Evolutionary conservation across 2,113 vertebrate genomes (phyloP).

Genomic region (Odobenus rosmarus): DNA sequence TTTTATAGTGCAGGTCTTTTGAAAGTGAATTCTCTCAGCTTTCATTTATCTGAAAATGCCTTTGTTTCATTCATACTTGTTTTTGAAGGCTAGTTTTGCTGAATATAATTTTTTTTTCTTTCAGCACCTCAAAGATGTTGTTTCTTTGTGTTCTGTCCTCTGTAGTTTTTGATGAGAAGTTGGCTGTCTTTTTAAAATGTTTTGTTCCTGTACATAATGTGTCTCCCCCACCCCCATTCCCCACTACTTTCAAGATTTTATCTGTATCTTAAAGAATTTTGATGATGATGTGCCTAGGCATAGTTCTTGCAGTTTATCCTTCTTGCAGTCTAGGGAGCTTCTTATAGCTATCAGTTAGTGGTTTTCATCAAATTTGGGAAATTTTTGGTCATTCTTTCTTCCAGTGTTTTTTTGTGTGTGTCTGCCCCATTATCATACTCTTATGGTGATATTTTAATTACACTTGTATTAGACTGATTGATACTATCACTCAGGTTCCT

Average conservation of each 20-base stretch:
- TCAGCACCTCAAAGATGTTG: neutral
- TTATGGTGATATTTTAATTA: neutral
- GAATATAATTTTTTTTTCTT: neutral
- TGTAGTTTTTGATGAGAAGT: conserved; percentile 5
- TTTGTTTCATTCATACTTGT: neutral
- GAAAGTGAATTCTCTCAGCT: neutral
- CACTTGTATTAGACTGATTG: neutral
- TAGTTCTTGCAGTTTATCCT: neutral
- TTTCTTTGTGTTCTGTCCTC: neutral
- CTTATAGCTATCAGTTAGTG: neutral
- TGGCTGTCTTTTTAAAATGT: neutral
- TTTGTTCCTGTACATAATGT: neutral
- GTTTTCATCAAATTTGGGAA: neutral
- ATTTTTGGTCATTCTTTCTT: neutral
- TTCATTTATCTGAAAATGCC: neutral
- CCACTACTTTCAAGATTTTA: neutral
- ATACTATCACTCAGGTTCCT: neutral
- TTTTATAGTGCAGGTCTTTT: neutral
- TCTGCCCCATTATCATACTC: neutral
- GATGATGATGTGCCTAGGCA: neutral
- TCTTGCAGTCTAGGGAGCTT: neutral
- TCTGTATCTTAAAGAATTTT: neutral
- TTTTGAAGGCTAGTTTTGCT: conserved; percentile 3
- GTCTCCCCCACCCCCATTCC: neutral
- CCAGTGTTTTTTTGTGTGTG: neutral